A percentile compares a stretch with the other conserved stretches of the same genome.
Conservation (phyloP, 35 echinoderm and acorn worm genomes). For the Diadema setosum region DNA sequence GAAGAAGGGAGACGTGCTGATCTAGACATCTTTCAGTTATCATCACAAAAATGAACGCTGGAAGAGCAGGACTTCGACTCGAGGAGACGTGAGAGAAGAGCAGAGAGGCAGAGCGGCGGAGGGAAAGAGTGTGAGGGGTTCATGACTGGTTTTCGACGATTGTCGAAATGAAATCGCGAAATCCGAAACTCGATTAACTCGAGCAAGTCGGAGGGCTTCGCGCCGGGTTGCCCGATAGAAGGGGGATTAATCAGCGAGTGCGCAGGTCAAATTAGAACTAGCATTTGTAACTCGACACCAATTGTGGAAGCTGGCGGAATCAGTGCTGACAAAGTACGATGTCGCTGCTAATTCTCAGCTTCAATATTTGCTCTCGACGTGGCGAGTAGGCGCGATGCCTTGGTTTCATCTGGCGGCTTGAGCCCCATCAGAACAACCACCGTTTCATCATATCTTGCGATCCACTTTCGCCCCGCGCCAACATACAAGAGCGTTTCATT, state of each 20-base stretch:
- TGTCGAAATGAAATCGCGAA: slow-evolving; percentile 34
- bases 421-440: slow-evolving; percentile 2
- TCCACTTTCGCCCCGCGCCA: neutral
- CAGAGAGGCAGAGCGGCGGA: neutral
- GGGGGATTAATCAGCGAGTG: slow-evolving; percentile 17
- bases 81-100: neutral
- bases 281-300: slow-evolving; percentile 23
- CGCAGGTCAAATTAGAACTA: slow-evolving; percentile 32
- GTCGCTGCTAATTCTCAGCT: slow-evolving; percentile 20
- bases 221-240: neutral
- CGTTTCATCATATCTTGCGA: neutral
- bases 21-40: slow-evolving; percentile 31
- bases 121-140: neutral
- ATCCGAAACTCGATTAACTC: slow-evolving; percentile 14
- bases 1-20: neutral
- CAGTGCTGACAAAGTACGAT: slow-evolving; percentile 18
- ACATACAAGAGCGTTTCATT: neutral
- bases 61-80: neutral
- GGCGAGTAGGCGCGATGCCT: neutral
- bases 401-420: neutral
- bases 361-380: slow-evolving; percentile 29
- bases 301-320: slow-evolving; percentile 22
- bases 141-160: slow-evolving; percentile 13
- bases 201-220: neutral
- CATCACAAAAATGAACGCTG: slow-evolving; percentile 4